Evolutionary conservation across 2,113 vertebrate genomes (phyloP).

Genomic region (Daphoenositta chrysoptera): DNA sequence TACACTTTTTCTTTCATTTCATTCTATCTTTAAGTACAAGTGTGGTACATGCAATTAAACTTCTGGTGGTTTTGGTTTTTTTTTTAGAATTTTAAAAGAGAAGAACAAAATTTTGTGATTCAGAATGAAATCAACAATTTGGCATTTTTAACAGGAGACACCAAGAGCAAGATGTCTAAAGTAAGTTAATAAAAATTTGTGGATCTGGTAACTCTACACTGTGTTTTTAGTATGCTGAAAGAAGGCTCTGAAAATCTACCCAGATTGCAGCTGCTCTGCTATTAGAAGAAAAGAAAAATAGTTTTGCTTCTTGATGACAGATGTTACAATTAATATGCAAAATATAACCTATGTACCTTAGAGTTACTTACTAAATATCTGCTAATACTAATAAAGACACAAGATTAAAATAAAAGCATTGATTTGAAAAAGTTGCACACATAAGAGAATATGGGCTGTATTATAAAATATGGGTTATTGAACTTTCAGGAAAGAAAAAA

Average conservation of each 20-base stretch:
- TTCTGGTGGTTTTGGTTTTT: not conserved
- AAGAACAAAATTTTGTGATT: slow-evolving; percentile 99
- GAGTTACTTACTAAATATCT: slow-evolving; percentile 2
- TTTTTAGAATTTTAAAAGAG: slow-evolving; percentile 95
- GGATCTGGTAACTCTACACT: not conserved
- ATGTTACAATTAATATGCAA: not conserved
- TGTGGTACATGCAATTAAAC: not conserved
- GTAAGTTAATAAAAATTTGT: slow-evolving; percentile 74
- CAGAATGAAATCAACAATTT: slow-evolving; percentile 99
- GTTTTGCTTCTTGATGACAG: slow-evolving; percentile 5
- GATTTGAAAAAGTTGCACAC: not conserved
- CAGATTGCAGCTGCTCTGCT: not conserved
- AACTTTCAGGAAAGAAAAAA: not conserved
- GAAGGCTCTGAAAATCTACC: not conserved
- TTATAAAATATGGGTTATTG: not conserved
- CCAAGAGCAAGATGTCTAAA: slow-evolving; percentile 98
- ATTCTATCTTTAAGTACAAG: not conserved
- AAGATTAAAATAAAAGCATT: not conserved
- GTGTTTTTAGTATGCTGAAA: not conserved
- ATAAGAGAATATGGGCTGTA: not conserved
- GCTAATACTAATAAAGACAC: not conserved
- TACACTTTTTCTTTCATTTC: not conserved
- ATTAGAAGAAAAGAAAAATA: not conserved
- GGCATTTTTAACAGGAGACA: slow-evolving; percentile 96
- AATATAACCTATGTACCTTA: not conserved